Percentiles rank a stretch among this genome's conserved stretches.
These are phyloP conservation scores for Urophycis tenuis DNA, from an alignment of 2,797 vertebrate species.

Conservation along the genomic window DNA sequence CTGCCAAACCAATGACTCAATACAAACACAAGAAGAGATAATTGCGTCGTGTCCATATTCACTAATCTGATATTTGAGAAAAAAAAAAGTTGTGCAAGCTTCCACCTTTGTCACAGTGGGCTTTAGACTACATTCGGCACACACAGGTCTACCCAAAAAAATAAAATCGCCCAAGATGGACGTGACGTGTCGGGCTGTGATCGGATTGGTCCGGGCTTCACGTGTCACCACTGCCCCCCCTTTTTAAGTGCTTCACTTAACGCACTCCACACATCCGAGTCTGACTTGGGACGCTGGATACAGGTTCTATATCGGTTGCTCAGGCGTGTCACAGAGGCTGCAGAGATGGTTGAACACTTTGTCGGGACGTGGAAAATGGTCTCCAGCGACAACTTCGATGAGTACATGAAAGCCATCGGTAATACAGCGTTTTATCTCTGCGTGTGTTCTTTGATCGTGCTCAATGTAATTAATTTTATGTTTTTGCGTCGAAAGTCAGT, in stretches of 20 bases:
- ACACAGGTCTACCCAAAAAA: conserved; percentile 26
- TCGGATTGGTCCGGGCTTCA: conserved; percentile 29
- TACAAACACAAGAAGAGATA: neutral
- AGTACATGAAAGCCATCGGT: conserved; percentile 93
- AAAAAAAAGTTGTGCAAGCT: conserved; percentile 38
- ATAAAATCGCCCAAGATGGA: conserved; percentile 13
- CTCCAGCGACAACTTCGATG: conserved; percentile 86
- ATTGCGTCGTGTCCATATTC: neutral
- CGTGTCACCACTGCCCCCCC: conserved; percentile 6
- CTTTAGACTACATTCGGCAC: conserved; percentile 31
- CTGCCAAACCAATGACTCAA: neutral
- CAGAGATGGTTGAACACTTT: conserved; percentile 83
- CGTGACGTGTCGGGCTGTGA: conserved; percentile 39
- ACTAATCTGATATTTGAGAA: conserved; percentile 28
- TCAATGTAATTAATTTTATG: no score
- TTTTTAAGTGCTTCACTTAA: conserved; percentile 46
- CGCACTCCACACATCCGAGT: conserved; percentile 27
- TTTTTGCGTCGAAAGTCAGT: neutral
- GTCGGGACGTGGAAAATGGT: conserved; percentile 88
- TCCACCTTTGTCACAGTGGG: conserved; percentile 48
- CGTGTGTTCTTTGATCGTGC: neutral
- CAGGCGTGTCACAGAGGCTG: conserved; percentile 25
- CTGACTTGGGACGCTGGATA: neutral
- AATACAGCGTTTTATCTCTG: neutral
- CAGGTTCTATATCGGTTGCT: neutral